A percentile compares a stretch with the other conserved stretches of the same genome.
These are phyloP conservation scores for Drosophila anomelani DNA, from an alignment of 2,888 invertebrate species.

Conservation along the genomic window DNA sequence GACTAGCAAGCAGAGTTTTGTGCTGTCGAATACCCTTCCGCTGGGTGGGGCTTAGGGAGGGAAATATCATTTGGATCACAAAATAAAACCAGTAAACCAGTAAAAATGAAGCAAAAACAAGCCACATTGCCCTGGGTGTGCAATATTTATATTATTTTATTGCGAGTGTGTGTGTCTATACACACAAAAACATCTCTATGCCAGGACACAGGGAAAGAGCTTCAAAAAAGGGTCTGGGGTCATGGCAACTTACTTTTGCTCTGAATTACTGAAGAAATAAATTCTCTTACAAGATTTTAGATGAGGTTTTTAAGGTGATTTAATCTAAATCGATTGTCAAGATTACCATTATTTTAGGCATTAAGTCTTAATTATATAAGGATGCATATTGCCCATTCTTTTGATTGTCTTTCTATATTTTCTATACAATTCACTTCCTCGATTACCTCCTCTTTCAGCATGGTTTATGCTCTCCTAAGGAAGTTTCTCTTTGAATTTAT, in stretches of 20 bases:
- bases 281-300: not conserved
- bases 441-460: too few relatives aligned
- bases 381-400: too few relatives aligned
- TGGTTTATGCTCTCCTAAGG: too few relatives aligned
- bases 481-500: too few relatives aligned
- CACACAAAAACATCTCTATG: conserved; percentile 14
- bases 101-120: conserved; percentile 11
- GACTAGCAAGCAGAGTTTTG: conserved; percentile 23
- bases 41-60: not conserved
- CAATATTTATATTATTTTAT: conserved; percentile 32
- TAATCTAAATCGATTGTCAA: not conserved
- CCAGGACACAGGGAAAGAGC: not conserved
- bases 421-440: too few relatives aligned
- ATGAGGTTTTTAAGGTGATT: not conserved
- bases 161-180: conserved; percentile 1
- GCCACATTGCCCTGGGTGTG: conserved; percentile 29
- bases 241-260: not conserved
- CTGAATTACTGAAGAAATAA: not conserved
- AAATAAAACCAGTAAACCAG: conserved; percentile 9
- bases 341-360: too few relatives aligned
- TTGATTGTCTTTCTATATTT: too few relatives aligned
- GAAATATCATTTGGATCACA: conserved; percentile 11
- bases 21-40: conserved; percentile 16
- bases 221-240: not conserved
- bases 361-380: too few relatives aligned